phyloP scores from a whole-genome alignment of 2,888 invertebrate species.

The Portevinia maculata region DNA sequence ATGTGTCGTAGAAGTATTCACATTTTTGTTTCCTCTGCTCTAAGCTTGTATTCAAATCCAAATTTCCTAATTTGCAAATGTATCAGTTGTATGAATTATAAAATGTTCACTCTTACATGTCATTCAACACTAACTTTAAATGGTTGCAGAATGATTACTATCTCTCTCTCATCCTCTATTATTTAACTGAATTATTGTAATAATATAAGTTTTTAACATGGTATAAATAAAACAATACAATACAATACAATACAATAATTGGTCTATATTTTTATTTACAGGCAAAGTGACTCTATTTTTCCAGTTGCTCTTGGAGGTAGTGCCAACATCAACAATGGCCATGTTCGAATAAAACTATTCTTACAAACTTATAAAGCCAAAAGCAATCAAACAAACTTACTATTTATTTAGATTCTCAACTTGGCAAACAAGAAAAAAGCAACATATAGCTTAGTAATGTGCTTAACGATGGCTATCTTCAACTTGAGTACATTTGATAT shows the following conservation, averaged over 20 bases:
- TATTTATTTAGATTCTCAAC: constrained; percentile 64
- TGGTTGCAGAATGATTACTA: too few species aligned
- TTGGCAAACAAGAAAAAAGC: constrained; percentile 42
- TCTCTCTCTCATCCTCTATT: too few species aligned
- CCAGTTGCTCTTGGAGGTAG: constrained; percentile 95
- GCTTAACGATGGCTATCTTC: constrained; percentile 70
- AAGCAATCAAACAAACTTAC: constrained; percentile 54
- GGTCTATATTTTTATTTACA: constrained; percentile 82
- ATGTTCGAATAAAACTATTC: constrained; percentile 81
- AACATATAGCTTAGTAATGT: constrained; percentile 59
- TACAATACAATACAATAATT: too few species aligned
- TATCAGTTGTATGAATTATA: too few species aligned
- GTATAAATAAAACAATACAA: too few species aligned
- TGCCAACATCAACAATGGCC: constrained; percentile 91
- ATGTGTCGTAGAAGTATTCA: too few species aligned
- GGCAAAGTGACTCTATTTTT: constrained; percentile 95
- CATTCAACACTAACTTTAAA: too few species aligned
- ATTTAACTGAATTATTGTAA: constrained; percentile 20
- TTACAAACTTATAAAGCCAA: constrained; percentile 27
- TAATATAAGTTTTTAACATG: too few species aligned
- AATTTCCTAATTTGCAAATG: too few species aligned
- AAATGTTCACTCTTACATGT: too few species aligned
- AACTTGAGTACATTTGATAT: constrained; percentile 72
- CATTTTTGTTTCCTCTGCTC: too few species aligned
- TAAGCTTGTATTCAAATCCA: too few species aligned